Evolutionary conservation across 2,888 invertebrate species (phyloP).

Genomic region (Anaspis maculata): DNA sequence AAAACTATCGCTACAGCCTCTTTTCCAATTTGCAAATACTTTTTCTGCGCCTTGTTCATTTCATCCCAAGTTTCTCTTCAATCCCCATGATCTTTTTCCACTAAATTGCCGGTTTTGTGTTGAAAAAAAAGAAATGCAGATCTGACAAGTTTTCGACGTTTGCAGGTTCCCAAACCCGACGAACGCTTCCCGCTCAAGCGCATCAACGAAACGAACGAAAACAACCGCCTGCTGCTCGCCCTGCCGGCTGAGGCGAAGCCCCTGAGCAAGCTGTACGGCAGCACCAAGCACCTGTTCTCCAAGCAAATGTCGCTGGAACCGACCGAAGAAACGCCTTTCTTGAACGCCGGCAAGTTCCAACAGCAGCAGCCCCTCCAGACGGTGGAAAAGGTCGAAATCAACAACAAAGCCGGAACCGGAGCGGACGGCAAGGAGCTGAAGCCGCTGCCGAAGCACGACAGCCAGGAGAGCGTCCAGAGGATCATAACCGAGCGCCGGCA

Average conservation of each 20-base stretch:
- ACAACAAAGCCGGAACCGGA: too few species aligned
- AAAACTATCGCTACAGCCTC: slow-evolving; percentile 19
- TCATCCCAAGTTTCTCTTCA: too few species aligned
- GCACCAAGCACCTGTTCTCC: slow-evolving; percentile 49
- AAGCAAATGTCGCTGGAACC: slow-evolving; percentile 50
- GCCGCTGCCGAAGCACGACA: slow-evolving; percentile 35
- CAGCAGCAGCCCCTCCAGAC: slow-evolving; percentile 4
- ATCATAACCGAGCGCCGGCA: slow-evolving; percentile 54
- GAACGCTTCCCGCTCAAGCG: slow-evolving; percentile 27
- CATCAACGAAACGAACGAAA: slow-evolving; percentile 28
- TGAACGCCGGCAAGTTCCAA: slow-evolving; percentile 18
- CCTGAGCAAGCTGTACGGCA: slow-evolving; percentile 39
- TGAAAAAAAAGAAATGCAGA: too few species aligned
- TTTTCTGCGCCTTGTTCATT: slow-evolving; percentile 16
- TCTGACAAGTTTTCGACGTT: too few species aligned
- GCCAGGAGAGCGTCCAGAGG: slow-evolving; percentile 50
- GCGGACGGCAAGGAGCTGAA: slow-evolving; percentile 16
- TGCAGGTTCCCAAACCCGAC: slow-evolving; percentile 27
- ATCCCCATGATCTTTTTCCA: too few species aligned
- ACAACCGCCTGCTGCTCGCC: slow-evolving; percentile 26
- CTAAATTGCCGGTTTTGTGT: too few species aligned
- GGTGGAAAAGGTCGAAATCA: slow-evolving; percentile 6
- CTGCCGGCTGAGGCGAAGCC: slow-evolving; percentile 31
- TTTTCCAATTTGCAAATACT: slow-evolving; percentile 25
- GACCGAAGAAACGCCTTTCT: slow-evolving; percentile 46